A percentile compares a stretch with the other conserved stretches of the same genome.
Conservation (phyloP, 1,140 invertebrate species). For the Acyrthosiphon pisum region DNA sequence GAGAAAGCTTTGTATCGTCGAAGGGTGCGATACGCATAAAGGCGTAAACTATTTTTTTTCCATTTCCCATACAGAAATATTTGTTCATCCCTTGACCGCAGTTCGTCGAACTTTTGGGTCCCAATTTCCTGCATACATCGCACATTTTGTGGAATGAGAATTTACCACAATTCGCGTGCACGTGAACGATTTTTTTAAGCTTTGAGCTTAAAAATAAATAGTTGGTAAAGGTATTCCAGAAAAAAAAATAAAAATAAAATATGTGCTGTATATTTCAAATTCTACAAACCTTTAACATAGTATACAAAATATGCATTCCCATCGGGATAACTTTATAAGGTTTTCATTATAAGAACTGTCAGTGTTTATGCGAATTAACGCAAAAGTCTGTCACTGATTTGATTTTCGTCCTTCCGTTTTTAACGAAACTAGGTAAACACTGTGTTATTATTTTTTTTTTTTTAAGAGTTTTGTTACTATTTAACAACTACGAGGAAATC, state of each 20-base stretch:
- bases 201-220: neutral
- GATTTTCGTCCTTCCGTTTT: neutral
- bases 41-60: neutral
- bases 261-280: neutral
- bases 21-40: neutral
- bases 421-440: too few species aligned
- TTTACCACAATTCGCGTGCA: neutral
- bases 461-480: too few species aligned
- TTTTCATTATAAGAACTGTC: neutral
- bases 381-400: neutral
- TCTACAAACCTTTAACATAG: neutral
- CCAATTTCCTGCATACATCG: neutral
- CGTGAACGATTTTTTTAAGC: neutral
- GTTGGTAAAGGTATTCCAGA: neutral
- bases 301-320: neutral
- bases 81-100: neutral
- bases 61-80: neutral
- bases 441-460: too few species aligned
- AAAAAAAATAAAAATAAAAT: neutral
- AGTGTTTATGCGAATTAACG: neutral
- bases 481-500: too few species aligned
- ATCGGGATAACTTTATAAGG: neutral
- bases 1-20: neutral
- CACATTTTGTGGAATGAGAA: neutral
- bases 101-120: neutral